phyloP scores from a whole-genome alignment of 37 sponge, comb jelly and placozoan genomes.

The Amphimedon queenslandica region DNA sequence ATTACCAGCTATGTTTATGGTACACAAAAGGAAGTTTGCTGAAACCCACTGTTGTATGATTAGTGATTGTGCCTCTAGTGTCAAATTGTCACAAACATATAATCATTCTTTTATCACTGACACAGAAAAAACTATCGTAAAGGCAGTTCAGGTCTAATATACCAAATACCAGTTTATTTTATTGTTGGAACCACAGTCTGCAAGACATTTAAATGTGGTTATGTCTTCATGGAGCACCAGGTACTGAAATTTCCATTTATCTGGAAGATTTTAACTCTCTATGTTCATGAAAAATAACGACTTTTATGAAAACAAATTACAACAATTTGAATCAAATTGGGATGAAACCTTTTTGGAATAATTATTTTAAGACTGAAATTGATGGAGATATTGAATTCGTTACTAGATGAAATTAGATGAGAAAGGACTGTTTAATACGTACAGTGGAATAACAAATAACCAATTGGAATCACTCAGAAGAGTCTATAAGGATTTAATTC shows the following conservation, averaged over 20 bases:
- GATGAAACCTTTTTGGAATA: conserved; percentile 31
- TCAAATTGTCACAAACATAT: too few relatives aligned
- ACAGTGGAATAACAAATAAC: conserved; percentile 60
- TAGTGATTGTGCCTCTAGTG: too few relatives aligned
- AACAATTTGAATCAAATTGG: neutral
- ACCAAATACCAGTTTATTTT: too few relatives aligned
- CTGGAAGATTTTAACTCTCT: conserved; percentile 15
- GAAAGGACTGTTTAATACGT: too few relatives aligned
- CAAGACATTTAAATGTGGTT: conserved; percentile 28
- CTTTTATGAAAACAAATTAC: conserved; percentile 4
- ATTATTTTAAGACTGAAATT: conserved; percentile 15
- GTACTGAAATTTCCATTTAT: conserved; percentile 39
- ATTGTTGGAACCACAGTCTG: conserved; percentile 58
- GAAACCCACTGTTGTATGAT: too few relatives aligned
- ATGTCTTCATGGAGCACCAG: conserved; percentile 30
- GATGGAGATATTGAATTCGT: too few relatives aligned
- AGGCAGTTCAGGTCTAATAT: conserved; percentile 17
- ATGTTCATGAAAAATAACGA: neutral
- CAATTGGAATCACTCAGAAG: conserved; percentile 47
- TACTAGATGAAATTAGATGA: too few relatives aligned
- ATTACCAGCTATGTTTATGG: conserved; percentile 2
- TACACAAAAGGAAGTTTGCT: neutral
- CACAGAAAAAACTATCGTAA: conserved; percentile 16
- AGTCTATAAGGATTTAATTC: conserved; percentile 17
- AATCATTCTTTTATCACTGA: too few relatives aligned